Percentiles rank a stretch among this genome's conserved stretches.
Evolutionary conservation across 1,140 invertebrate genomes (phyloP).

Genomic region (Dreissena rostriformis): DNA sequence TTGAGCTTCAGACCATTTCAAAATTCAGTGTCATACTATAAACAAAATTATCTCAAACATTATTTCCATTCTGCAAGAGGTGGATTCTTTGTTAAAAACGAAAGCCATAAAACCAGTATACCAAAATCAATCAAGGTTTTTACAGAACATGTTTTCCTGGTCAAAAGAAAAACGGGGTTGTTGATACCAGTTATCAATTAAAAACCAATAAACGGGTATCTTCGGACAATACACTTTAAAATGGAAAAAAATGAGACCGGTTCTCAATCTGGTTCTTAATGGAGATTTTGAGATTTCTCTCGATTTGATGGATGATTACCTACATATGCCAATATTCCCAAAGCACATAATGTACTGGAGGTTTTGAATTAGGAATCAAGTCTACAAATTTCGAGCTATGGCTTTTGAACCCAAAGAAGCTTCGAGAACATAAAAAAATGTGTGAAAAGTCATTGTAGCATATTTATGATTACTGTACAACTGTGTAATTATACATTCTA

Average conservation of each 20-base stretch:
- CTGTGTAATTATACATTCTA: too few species aligned
- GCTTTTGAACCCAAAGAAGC: slow-evolving; percentile 27
- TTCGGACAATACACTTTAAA: slow-evolving; percentile 18
- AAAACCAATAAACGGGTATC: slow-evolving; percentile 10
- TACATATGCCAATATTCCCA: slow-evolving; percentile 43
- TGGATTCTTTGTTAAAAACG: not conserved
- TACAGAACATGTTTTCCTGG: slow-evolving; percentile 28
- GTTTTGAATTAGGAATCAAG: slow-evolving; percentile 1
- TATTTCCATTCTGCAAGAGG: not conserved
- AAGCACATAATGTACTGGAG: slow-evolving; percentile 17
- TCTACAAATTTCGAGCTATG: slow-evolving; percentile 13
- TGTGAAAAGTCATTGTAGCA: slow-evolving; percentile 16
- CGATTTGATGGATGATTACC: slow-evolving; percentile 29
- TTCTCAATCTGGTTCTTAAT: slow-evolving; percentile 7
- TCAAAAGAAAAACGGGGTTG: slow-evolving; percentile 2
- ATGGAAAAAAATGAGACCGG: slow-evolving; percentile 35
- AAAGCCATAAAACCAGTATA: slow-evolving; percentile 5
- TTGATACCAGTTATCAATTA: slow-evolving; percentile 33
- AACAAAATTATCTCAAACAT: not conserved
- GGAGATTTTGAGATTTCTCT: slow-evolving; percentile 26
- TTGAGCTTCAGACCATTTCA: slow-evolving; percentile 2
- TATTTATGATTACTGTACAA: slow-evolving; percentile 1
- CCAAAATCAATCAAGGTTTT: slow-evolving; percentile 11
- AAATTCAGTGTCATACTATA: slow-evolving; percentile 17
- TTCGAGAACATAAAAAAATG: slow-evolving; percentile 24